Evolutionary conservation across 2,113 vertebrate species (phyloP).

Genomic region (Hyperopisus bebe): DNA sequence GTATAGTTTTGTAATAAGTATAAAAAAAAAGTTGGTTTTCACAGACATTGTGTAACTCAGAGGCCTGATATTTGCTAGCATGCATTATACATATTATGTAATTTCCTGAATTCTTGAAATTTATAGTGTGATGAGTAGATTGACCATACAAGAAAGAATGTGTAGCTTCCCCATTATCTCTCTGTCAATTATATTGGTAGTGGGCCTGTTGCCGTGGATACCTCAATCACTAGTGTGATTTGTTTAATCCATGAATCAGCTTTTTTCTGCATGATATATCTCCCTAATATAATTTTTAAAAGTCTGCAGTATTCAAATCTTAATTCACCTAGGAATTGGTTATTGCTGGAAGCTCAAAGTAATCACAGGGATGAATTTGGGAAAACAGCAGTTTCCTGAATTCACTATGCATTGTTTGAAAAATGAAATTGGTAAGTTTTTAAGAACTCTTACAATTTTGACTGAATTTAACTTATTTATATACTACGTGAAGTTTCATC

Average conservation of each 20-base stretch:
- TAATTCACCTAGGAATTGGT: background rate
- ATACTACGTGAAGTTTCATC: background rate
- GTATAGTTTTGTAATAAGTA: background rate
- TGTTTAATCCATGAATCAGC: background rate
- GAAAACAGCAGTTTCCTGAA: background rate
- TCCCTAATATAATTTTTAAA: background rate
- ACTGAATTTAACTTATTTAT: background rate
- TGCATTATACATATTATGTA: background rate
- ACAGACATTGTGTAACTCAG: background rate
- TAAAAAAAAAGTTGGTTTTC: background rate
- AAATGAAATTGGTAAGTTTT: background rate
- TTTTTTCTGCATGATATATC: background rate
- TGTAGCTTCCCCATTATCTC: background rate
- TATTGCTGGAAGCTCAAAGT: background rate
- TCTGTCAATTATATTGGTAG: background rate
- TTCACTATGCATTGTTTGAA: background rate
- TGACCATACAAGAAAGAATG: background rate
- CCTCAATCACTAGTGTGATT: background rate
- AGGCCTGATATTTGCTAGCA: background rate
- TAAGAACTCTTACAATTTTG: background rate
- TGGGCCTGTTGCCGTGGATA: background rate
- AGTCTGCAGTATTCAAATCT: background rate
- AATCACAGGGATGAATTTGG: background rate
- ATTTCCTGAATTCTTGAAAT: background rate
- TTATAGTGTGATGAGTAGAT: background rate